A percentile compares a stretch with the other conserved stretches of the same genome.
phyloP scores from a whole-genome alignment of 2,797 vertebrate genomes.

The Phrynocephalus guinanensis region DNA sequence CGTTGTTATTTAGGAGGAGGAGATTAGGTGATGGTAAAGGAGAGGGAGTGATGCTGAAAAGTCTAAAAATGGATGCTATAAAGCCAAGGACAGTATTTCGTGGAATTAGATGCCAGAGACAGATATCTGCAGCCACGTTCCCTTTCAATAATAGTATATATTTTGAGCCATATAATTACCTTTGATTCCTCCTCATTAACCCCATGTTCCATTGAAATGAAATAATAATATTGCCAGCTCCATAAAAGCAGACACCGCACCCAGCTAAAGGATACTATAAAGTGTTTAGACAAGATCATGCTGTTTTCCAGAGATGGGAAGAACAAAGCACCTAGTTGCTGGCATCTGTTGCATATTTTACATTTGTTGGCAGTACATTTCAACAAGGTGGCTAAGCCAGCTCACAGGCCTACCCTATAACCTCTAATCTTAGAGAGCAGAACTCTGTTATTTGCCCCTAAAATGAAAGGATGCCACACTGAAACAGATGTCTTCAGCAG shows the following conservation, averaged over 20 bases:
- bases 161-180: constrained; percentile 76
- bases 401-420: constrained; percentile 76
- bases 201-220: constrained; percentile 72
- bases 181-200: constrained; percentile 69
- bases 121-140: constrained; percentile 48
- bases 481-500: constrained; percentile 82
- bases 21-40: too few species aligned
- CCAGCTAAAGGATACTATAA: constrained; percentile 73
- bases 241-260: constrained; percentile 73
- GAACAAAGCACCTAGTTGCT: constrained; percentile 59
- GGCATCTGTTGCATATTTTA: constrained; percentile 72
- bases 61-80: not conserved
- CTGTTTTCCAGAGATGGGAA: constrained; percentile 55
- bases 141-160: constrained; percentile 54
- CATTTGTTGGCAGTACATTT: constrained; percentile 75
- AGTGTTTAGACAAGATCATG: constrained; percentile 70
- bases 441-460: constrained; percentile 83
- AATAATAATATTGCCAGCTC: constrained; percentile 76
- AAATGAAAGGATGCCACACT: constrained; percentile 83
- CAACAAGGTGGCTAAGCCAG: constrained; percentile 71
- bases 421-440: constrained; percentile 82
- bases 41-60: too few species aligned
- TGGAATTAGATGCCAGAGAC: constrained; percentile 15
- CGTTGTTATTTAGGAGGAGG: not conserved
- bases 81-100: constrained; percentile 33